These are phyloP conservation scores for Enhydra lutris DNA, from an alignment of 2,113 vertebrate species.

Conservation along the genomic window DNA sequence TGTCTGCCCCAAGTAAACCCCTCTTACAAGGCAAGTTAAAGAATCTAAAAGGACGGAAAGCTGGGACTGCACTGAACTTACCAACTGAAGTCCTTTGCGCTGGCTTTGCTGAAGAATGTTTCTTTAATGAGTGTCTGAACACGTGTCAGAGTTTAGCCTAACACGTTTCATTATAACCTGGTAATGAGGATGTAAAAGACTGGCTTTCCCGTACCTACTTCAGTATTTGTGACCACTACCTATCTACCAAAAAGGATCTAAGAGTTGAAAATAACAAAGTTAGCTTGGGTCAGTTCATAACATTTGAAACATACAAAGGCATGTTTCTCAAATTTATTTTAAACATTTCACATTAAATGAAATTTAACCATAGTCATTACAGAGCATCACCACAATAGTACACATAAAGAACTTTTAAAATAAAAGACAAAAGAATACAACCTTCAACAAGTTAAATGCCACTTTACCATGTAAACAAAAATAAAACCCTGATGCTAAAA, in stretches of 20 bases:
- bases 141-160: neutral
- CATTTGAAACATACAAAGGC: neutral
- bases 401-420: constrained; percentile 54
- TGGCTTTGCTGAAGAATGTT: neutral
- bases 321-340: constrained; percentile 78
- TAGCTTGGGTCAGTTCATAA: neutral
- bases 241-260: neutral
- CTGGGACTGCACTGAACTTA: neutral
- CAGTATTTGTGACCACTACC: neutral
- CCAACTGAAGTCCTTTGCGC: neutral
- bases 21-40: neutral
- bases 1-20: neutral
- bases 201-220: neutral
- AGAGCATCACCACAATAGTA: constrained; percentile 70
- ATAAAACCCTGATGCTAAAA: constrained; percentile 69
- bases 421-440: constrained; percentile 38
- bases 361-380: constrained; percentile 66
- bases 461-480: constrained; percentile 73
- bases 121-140: constrained; percentile 4
- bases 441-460: constrained; percentile 64
- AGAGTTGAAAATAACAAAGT: neutral
- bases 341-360: constrained; percentile 75
- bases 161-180: neutral
- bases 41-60: neutral
- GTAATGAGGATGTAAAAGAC: neutral